Conservation (phyloP, 2,113 vertebrate genomes). For the Grammomys dolichurus region DNA sequence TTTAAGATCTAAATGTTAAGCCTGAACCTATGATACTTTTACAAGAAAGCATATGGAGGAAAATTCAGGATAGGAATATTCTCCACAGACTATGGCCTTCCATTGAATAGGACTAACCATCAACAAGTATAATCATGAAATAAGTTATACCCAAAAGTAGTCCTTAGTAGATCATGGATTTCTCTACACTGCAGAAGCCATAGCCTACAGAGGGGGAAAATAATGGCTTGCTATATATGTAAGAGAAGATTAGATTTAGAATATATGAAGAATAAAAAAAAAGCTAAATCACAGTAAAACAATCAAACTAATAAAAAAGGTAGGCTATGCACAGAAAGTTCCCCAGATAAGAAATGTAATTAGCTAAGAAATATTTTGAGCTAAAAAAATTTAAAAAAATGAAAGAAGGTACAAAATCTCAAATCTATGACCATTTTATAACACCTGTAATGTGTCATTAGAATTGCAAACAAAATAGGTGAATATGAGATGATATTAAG, state of each 20-base stretch:
- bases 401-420: neutral
- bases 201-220: neutral
- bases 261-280: neutral
- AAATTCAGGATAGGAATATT: neutral
- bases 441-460: neutral
- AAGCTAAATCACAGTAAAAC: neutral
- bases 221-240: neutral
- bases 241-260: neutral
- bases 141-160: neutral
- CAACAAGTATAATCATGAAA: neutral
- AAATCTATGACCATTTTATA: neutral
- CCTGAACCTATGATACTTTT: neutral
- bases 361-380: neutral
- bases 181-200: neutral
- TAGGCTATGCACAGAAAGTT: neutral
- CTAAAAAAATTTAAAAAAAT: neutral
- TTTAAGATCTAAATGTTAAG: neutral
- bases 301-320: neutral
- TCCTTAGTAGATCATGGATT: neutral
- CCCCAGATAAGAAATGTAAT: neutral
- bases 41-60: neutral
- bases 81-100: neutral
- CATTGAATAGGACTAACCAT: neutral
- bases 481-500: neutral
- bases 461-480: neutral